Evolutionary conservation across 2,888 invertebrate genomes (phyloP).

Genomic region (Xestia c-nigrum): DNA sequence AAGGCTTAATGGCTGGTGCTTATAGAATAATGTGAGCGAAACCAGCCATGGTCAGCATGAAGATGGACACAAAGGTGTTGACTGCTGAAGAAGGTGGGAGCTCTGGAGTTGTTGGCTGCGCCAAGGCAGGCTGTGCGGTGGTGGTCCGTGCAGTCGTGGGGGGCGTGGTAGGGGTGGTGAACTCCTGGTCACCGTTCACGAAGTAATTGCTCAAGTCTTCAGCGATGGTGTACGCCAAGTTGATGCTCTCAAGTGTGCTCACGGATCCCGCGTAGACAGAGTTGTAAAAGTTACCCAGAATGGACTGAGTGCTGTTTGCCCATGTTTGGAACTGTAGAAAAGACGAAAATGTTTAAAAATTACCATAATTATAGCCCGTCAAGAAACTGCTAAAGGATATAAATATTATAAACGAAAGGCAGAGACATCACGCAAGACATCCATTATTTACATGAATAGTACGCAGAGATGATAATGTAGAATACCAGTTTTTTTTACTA

Average conservation of each 20-base stretch:
- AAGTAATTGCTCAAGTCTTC: conserved; percentile 77
- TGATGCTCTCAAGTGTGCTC: conserved; percentile 69
- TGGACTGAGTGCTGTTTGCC: conserved; percentile 69
- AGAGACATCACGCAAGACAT: neutral
- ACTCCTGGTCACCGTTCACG: conserved; percentile 62
- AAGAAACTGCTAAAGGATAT: neutral
- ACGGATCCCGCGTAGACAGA: conserved; percentile 69
- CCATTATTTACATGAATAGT: neutral
- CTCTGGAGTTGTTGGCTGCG: conserved; percentile 75
- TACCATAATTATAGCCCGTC: neutral
- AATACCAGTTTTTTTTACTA: neutral
- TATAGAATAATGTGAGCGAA: conserved; percentile 74
- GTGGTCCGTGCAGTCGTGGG: conserved; percentile 32
- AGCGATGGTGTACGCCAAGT: conserved; percentile 71
- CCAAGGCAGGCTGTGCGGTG: conserved; percentile 51
- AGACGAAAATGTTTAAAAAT: conserved; percentile 7
- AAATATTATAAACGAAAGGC: neutral
- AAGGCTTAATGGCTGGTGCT: conserved; percentile 20
- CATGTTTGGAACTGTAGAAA: conserved; percentile 80
- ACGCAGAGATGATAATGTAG: neutral
- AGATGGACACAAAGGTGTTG: conserved; percentile 72
- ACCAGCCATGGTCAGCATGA: conserved; percentile 70
- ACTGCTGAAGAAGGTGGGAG: conserved; percentile 76
- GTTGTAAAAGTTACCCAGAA: conserved; percentile 68
- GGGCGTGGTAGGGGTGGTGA: conserved; percentile 30